Evolutionary conservation across 2,113 vertebrate genomes (phyloP).

Genomic region (Thinocorus orbignyianus): DNA sequence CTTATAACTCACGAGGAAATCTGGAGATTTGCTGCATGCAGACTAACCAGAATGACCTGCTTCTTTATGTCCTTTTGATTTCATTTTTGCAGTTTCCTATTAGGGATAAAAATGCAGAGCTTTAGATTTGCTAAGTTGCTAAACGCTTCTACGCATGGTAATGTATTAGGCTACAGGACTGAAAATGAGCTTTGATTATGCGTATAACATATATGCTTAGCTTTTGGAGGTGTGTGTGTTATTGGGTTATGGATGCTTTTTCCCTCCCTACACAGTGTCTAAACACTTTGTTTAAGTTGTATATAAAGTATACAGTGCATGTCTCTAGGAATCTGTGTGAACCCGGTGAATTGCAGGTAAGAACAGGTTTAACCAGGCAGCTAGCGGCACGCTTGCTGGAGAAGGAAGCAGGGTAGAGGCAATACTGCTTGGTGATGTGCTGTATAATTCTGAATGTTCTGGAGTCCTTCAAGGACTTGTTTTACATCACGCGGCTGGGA

Average conservation of each 20-base stretch:
- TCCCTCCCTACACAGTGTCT: background rate
- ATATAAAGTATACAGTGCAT: rapidly evolving
- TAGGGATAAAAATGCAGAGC: background rate
- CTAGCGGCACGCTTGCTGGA: background rate
- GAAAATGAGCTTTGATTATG: background rate
- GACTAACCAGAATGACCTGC: background rate
- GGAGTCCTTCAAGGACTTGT: background rate
- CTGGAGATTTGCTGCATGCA: background rate
- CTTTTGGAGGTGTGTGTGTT: background rate
- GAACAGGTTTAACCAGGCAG: background rate
- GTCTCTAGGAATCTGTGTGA: background rate
- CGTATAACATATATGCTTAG: background rate
- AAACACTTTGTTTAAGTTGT: background rate
- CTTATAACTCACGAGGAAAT: background rate
- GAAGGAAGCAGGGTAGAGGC: background rate
- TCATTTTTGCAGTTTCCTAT: background rate
- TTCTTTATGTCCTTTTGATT: background rate
- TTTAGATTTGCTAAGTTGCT: background rate
- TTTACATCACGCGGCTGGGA: background rate
- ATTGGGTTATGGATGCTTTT: background rate
- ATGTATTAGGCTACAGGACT: background rate
- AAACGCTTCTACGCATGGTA: background rate
- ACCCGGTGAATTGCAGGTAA: background rate
- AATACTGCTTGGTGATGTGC: rapidly evolving
- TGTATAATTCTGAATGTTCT: background rate